Evolutionary conservation across 2,888 invertebrate genomes (phyloP).

Genomic region (Brenthis ino): DNA sequence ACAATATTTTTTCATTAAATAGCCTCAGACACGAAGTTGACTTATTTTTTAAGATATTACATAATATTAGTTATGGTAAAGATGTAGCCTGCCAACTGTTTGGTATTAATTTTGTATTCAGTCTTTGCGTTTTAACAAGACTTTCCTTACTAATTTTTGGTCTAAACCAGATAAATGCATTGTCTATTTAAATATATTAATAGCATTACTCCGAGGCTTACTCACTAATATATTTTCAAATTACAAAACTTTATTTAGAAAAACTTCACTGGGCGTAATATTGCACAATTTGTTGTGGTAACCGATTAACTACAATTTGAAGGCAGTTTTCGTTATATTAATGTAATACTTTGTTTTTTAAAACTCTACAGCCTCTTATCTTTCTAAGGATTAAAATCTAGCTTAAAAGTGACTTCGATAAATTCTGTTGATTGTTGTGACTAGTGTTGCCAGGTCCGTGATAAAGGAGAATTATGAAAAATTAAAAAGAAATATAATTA

Average conservation of each 20-base stretch:
- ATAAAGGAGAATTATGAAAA: not conserved
- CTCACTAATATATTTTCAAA: conserved; percentile 15
- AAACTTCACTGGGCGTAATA: conserved; percentile 26
- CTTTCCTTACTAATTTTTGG: conserved; percentile 7
- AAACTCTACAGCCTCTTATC: conserved; percentile 36
- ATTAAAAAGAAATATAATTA: conserved; percentile 16
- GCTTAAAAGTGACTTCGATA: conserved; percentile 47
- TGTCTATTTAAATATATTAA: conserved; percentile 8
- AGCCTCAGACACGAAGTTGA: conserved; percentile 14
- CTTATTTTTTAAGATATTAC: conserved; percentile 9
- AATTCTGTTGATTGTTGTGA: conserved; percentile 47
- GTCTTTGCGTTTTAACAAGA: conserved; percentile 19
- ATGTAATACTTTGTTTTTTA: conserved; percentile 36
- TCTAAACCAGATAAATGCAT: conserved; percentile 7
- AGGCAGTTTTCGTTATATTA: conserved; percentile 38
- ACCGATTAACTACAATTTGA: conserved; percentile 38
- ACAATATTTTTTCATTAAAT: conserved; percentile 24
- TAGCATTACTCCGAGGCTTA: conserved; percentile 17
- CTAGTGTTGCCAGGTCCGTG: conserved; percentile 27
- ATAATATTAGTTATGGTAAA: conserved; percentile 6
- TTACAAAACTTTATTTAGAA: conserved; percentile 24
- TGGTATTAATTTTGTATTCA: conserved; percentile 18
- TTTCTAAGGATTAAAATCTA: conserved; percentile 50
- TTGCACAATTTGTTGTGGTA: conserved; percentile 38
- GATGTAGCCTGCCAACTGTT: conserved; percentile 14